phyloP scores from a whole-genome alignment of 2,888 invertebrate species.

The Agonopterix subpropinquella region DNA sequence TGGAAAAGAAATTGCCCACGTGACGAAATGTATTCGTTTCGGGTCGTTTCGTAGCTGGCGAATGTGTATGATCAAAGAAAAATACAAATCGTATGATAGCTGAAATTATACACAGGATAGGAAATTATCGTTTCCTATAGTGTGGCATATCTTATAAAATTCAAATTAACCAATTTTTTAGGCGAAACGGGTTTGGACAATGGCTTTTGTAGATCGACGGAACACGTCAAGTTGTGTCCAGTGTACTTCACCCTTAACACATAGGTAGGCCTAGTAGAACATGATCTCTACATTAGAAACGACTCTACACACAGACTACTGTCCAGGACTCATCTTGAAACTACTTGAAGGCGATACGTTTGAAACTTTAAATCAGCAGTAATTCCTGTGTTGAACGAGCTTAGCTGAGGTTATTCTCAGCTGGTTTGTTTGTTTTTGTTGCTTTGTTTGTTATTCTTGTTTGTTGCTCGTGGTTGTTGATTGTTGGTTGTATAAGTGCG shows the following conservation, averaged over 20 bases:
- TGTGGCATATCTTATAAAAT: too few relatives aligned
- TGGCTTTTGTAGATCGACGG: too few relatives aligned
- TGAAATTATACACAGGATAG: too few relatives aligned
- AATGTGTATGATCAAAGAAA: too few relatives aligned
- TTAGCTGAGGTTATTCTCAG: slow-evolving; percentile 6
- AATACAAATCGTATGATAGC: too few relatives aligned
- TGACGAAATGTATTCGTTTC: too few relatives aligned
- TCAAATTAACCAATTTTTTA: too few relatives aligned
- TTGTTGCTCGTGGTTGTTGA: background rate
- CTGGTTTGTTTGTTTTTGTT: slow-evolving; percentile 4
- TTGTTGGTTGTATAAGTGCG: background rate
- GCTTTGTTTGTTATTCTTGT: background rate
- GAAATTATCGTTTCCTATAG: too few relatives aligned
- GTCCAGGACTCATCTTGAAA: background rate
- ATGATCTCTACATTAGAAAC: slow-evolving; percentile 14
- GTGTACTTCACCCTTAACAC: slow-evolving; percentile 1
- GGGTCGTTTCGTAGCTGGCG: too few relatives aligned
- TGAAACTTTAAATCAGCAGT: background rate
- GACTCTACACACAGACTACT: background rate
- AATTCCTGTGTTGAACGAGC: slow-evolving; percentile 3
- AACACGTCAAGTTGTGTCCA: too few relatives aligned
- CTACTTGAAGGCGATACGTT: slow-evolving; percentile 1
- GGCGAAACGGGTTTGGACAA: too few relatives aligned
- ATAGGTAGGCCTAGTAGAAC: slow-evolving; percentile 7
- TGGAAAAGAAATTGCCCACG: too few relatives aligned